A percentile compares a stretch with the other conserved stretches of the same genome.
phyloP scores from a whole-genome alignment of 2,113 vertebrate genomes.

The Epinephelus fuscoguttatus region DNA sequence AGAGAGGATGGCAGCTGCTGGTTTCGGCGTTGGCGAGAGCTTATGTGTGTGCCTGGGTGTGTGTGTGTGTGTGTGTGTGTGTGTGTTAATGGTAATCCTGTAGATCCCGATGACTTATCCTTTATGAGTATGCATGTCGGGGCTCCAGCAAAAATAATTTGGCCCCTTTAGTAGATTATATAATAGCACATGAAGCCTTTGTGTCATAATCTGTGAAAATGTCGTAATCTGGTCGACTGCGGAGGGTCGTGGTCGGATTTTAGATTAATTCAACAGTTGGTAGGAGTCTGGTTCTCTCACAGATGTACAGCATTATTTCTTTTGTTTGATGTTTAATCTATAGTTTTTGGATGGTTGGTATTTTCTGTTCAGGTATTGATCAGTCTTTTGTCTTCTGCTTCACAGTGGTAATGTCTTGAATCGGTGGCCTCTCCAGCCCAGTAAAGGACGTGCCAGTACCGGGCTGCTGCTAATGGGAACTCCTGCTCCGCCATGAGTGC shows the following conservation, averaged over 20 bases:
- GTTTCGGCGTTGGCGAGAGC: constrained; percentile 54
- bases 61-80: constrained; percentile 60
- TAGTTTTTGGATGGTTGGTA: neutral
- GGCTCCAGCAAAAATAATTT: constrained; percentile 52
- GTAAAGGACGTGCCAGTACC: constrained; percentile 82
- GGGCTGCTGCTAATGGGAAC: constrained; percentile 91
- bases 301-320: neutral
- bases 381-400: constrained; percentile 5
- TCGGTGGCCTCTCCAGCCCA: constrained; percentile 55
- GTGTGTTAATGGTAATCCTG: constrained; percentile 74
- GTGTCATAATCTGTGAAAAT: constrained; percentile 63
- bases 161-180: constrained; percentile 51
- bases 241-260: neutral
- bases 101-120: constrained; percentile 70
- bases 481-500: constrained; percentile 94
- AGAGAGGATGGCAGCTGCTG: constrained; percentile 76
- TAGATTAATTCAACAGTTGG: neutral
- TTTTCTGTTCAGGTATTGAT: constrained; percentile 6
- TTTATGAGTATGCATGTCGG: constrained; percentile 58
- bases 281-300: neutral
- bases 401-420: constrained; percentile 86
- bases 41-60: constrained; percentile 56
- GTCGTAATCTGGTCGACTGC: constrained; percentile 45
- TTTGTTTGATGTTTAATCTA: neutral
- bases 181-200: constrained; percentile 58